Evolutionary conservation across 2,888 invertebrate species (phyloP).

Genomic region (Cantharis rufa): DNA sequence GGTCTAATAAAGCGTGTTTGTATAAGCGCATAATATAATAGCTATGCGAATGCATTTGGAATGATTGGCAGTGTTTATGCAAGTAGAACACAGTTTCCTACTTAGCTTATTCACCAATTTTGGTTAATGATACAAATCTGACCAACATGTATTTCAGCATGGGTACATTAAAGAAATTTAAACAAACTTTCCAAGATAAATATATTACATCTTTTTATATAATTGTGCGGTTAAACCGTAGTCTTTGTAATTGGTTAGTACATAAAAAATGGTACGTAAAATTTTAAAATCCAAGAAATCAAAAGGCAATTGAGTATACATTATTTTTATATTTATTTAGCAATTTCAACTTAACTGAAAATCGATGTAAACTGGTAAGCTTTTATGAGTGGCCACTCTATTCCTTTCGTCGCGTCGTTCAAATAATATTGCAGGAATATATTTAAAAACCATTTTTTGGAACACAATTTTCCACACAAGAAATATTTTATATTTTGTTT

Average conservation of each 20-base stretch:
- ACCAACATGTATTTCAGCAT: not conserved
- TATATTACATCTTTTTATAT: not conserved
- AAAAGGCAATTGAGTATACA: not conserved
- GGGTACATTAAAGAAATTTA: slow-evolving; percentile 1
- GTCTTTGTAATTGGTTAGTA: not conserved
- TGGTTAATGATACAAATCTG: not conserved
- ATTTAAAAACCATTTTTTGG: not conserved
- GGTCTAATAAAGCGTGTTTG: slow-evolving; percentile 26
- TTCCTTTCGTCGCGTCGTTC: not conserved
- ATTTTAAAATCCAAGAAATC: not conserved
- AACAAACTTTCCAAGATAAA: not conserved
- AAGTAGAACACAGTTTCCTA: slow-evolving; percentile 22
- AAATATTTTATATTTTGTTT: not conserved
- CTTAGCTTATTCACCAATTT: slow-evolving; percentile 15
- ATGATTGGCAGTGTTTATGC: slow-evolving; percentile 19
- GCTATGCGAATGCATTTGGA: slow-evolving; percentile 20
- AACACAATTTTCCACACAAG: not conserved
- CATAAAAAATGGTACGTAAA: not conserved
- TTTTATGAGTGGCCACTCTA: not conserved
- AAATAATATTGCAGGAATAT: not conserved
- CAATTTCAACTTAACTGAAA: not conserved
- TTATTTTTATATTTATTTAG: not conserved
- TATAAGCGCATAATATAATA: slow-evolving; percentile 15
- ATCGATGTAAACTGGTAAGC: not conserved
- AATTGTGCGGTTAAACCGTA: not conserved